Evolutionary conservation across 2,113 vertebrate genomes (phyloP).

Genomic region (Corydoras sp.): DNA sequence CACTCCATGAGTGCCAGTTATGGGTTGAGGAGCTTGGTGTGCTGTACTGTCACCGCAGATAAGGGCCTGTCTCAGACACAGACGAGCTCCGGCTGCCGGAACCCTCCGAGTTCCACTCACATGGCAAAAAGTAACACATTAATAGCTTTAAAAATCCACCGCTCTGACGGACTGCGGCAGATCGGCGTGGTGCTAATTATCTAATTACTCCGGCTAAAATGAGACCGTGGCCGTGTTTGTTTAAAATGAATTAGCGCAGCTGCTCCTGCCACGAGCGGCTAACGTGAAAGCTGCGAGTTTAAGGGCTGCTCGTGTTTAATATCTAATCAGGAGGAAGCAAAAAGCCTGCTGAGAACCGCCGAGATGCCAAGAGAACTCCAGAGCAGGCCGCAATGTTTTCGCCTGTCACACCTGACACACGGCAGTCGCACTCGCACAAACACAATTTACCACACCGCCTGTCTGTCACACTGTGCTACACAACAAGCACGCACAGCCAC

Average conservation of each 20-base stretch:
- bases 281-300: constrained; percentile 17
- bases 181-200: constrained; percentile 4
- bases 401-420: too few species aligned
- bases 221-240: constrained; percentile 24
- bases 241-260: constrained; percentile 36
- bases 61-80: constrained; percentile 39
- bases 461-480: constrained; percentile 7
- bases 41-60: constrained; percentile 35
- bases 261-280: constrained; percentile 25
- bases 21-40: constrained; percentile 35
- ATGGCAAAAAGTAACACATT: too few species aligned
- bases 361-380: too few species aligned
- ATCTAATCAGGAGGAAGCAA: too few species aligned
- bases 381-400: too few species aligned
- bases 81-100: constrained; percentile 1
- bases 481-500: constrained; percentile 2
- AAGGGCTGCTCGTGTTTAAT: constrained; percentile 20
- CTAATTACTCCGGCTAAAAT: constrained; percentile 37
- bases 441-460: too few species aligned
- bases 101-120: too few species aligned
- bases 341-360: too few species aligned
- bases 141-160: too few species aligned
- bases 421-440: too few species aligned
- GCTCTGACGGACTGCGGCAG: too few species aligned
- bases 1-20: constrained; percentile 40